These are phyloP conservation scores for Phymastichus coffea DNA, from an alignment of 1,140 invertebrate species.

Conservation along the genomic window DNA sequence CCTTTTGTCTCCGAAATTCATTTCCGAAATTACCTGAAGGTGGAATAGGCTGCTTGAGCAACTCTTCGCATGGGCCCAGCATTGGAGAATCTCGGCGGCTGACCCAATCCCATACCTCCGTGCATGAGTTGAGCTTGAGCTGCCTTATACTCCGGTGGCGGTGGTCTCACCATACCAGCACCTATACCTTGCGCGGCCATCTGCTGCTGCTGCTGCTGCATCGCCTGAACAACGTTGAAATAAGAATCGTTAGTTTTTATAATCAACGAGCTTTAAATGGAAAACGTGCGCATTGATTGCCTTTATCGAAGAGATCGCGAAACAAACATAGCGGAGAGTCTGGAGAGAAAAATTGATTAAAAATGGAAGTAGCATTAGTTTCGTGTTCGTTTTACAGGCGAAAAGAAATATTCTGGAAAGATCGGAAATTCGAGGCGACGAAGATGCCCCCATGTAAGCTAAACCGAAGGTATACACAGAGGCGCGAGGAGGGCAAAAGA, in stretches of 20 bases:
- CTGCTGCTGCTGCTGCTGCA: slow-evolving; percentile 45
- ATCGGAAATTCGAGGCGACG: too few species aligned
- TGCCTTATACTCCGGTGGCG: slow-evolving; percentile 76
- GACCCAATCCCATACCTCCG: slow-evolving; percentile 52
- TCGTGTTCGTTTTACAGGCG: too few species aligned
- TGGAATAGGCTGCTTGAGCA: slow-evolving; percentile 68
- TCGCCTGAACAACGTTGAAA: slow-evolving; percentile 55
- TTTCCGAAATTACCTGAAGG: slow-evolving; percentile 67
- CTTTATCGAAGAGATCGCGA: too few species aligned
- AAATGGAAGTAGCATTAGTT: too few species aligned
- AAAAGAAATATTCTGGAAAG: too few species aligned
- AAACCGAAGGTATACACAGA: background rate
- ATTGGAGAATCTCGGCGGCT: slow-evolving; percentile 56
- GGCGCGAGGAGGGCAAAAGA: background rate
- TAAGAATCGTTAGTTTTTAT: slow-evolving; percentile 10
- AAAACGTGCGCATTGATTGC: too few species aligned
- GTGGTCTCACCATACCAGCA: slow-evolving; percentile 60
- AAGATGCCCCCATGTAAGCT: too few species aligned
- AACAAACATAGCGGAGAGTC: too few species aligned
- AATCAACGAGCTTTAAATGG: slow-evolving; percentile 32
- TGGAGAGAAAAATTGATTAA: too few species aligned
- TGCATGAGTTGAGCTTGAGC: slow-evolving; percentile 65
- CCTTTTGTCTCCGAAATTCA: too few species aligned
- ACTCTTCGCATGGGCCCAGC: slow-evolving; percentile 61
- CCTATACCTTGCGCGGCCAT: slow-evolving; percentile 56